A percentile compares a stretch with the other conserved stretches of the same genome.
Evolutionary conservation across 2,888 invertebrate genomes (phyloP).

Genomic region (Theretra japonica): DNA sequence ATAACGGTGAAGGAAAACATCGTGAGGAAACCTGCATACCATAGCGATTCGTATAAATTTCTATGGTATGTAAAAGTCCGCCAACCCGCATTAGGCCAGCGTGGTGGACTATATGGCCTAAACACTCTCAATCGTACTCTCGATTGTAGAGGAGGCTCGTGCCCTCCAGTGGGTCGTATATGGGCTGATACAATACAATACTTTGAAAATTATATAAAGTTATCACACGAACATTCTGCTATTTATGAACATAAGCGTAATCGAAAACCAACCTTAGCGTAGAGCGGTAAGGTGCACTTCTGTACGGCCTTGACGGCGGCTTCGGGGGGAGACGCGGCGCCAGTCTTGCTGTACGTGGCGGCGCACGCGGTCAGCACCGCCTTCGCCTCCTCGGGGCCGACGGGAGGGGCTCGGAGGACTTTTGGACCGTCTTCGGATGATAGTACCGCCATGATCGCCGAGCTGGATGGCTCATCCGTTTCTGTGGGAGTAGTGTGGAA

Average conservation of each 20-base stretch:
- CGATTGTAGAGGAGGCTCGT: too few relatives aligned
- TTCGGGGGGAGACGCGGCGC: conserved; percentile 86
- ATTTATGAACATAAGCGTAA: neutral
- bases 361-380: conserved; percentile 74
- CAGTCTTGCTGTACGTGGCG: conserved; percentile 72
- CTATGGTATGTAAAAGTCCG: too few relatives aligned
- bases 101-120: too few relatives aligned
- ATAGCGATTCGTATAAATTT: too few relatives aligned
- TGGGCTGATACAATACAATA: too few relatives aligned
- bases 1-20: too few relatives aligned
- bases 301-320: conserved; percentile 86
- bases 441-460: conserved; percentile 80
- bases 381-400: conserved; percentile 72
- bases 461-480: conserved; percentile 75
- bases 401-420: conserved; percentile 74
- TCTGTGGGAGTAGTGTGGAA: conserved; percentile 49
- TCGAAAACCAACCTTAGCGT: conserved; percentile 84
- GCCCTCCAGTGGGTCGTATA: too few relatives aligned
- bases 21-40: too few relatives aligned
- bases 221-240: too few relatives aligned
- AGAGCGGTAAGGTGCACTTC: conserved; percentile 88
- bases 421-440: conserved; percentile 77
- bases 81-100: too few relatives aligned
- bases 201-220: too few relatives aligned
- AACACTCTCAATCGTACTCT: too few relatives aligned